Conservation (phyloP, 2,797 vertebrate genomes). For the Gouania willdenowi region DNA sequence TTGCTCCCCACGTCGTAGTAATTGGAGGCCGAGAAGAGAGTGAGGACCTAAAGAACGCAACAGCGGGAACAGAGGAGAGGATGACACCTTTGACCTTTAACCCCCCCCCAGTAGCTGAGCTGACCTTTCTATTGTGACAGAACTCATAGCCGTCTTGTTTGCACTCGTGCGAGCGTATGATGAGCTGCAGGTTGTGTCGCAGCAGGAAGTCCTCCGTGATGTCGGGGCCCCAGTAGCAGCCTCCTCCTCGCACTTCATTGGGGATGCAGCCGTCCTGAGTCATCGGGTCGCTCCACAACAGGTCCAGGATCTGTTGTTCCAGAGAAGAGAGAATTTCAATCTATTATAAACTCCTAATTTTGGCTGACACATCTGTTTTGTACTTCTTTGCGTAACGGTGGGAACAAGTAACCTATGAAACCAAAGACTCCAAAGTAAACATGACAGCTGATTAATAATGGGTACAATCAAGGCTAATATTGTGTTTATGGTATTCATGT, state of each 20-base stretch:
- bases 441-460: too few relatives aligned
- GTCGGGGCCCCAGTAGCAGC: slow-evolving; percentile 93
- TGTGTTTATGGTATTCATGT: too few relatives aligned
- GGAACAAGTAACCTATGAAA: too few relatives aligned
- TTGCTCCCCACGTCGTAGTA: slow-evolving; percentile 95
- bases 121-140: slow-evolving; percentile 88
- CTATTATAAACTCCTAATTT: too few relatives aligned
- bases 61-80: background rate
- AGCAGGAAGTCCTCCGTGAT: slow-evolving; percentile 83
- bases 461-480: too few relatives aligned
- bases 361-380: too few relatives aligned
- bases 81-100: too few relatives aligned
- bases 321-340: background rate
- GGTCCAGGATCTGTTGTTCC: slow-evolving; percentile 80
- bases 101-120: background rate
- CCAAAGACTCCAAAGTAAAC: too few relatives aligned
- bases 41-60: slow-evolving; percentile 62
- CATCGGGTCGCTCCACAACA: slow-evolving; percentile 94
- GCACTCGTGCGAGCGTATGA: slow-evolving; percentile 94
- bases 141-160: slow-evolving; percentile 95
- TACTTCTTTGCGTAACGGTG: too few relatives aligned
- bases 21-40: slow-evolving; percentile 83
- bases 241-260: slow-evolving; percentile 85
- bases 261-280: slow-evolving; percentile 81
- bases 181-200: slow-evolving; percentile 82